phyloP scores from a whole-genome alignment of 2,113 vertebrate species.

The Heloderma charlesbogerti region DNA sequence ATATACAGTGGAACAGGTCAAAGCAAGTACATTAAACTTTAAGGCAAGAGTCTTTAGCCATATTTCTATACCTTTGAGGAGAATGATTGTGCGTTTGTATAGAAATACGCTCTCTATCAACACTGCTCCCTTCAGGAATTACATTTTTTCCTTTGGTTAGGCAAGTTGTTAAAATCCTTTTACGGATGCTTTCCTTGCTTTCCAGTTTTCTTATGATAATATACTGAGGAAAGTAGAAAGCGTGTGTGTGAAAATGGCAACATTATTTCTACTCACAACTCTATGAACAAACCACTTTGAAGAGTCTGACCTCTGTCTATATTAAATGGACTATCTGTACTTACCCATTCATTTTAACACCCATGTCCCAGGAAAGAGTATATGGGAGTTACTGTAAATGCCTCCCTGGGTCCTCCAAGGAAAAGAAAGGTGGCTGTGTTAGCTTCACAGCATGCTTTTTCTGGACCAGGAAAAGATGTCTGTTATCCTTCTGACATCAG shows the following conservation, averaged over 20 bases:
- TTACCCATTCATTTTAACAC: neutral
- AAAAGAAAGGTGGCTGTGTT: neutral
- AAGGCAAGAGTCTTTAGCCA: accelerated
- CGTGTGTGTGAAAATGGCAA: accelerated
- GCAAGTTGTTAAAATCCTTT: neutral
- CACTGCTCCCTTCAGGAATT: no score
- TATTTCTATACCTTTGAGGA: neutral
- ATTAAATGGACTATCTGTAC: neutral
- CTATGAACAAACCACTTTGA: neutral
- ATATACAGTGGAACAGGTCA: neutral
- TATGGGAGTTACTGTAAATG: neutral
- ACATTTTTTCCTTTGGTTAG: no score
- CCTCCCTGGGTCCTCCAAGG: neutral
- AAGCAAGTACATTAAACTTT: neutral
- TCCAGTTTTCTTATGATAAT: neutral
- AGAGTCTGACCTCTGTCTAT: neutral
- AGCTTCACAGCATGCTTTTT: neutral
- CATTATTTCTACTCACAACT: neutral
- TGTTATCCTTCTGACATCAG: no score
- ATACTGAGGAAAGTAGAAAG: accelerated
- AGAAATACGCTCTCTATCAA: neutral
- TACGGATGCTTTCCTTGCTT: neutral
- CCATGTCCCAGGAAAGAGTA: neutral
- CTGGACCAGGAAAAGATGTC: neutral
- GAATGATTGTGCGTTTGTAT: accelerated